Percentiles rank a stretch among this genome's conserved stretches.
phyloP scores from a whole-genome alignment of 2,888 invertebrate species.

The Chrysolina americana region DNA sequence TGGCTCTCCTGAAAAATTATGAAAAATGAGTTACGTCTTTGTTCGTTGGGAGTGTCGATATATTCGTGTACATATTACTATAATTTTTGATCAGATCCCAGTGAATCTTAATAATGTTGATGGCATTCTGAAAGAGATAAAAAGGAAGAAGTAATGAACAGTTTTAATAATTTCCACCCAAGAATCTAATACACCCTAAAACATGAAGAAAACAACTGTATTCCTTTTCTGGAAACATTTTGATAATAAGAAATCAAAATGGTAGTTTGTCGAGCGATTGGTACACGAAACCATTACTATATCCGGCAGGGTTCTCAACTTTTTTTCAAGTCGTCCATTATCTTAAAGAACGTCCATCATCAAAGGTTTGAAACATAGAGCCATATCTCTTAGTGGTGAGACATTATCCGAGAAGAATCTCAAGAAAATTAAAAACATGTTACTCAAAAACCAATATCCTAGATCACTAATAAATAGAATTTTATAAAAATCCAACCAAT shows the following conservation, averaged over 20 bases:
- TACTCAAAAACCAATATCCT: not conserved
- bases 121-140: no score
- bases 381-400: not conserved
- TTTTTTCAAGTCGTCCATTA: not conserved
- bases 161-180: not conserved
- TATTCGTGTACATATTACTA: no score
- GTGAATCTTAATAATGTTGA: no score
- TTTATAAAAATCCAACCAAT: not conserved
- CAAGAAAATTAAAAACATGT: not conserved
- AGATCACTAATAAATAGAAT: not conserved
- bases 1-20: no score
- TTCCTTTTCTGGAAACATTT: not conserved
- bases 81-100: no score
- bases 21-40: no score
- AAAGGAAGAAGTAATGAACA: not conserved
- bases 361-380: not conserved
- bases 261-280: not conserved
- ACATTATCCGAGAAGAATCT: not conserved
- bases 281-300: not conserved
- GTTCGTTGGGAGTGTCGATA: no score
- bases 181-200: not conserved
- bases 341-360: not conserved
- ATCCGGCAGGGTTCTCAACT: not conserved
- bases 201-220: not conserved
- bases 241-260: not conserved